A percentile compares a stretch with the other conserved stretches of the same genome.
Conservation (phyloP, 2,888 invertebrate genomes). For the Meloe dianella region DNA sequence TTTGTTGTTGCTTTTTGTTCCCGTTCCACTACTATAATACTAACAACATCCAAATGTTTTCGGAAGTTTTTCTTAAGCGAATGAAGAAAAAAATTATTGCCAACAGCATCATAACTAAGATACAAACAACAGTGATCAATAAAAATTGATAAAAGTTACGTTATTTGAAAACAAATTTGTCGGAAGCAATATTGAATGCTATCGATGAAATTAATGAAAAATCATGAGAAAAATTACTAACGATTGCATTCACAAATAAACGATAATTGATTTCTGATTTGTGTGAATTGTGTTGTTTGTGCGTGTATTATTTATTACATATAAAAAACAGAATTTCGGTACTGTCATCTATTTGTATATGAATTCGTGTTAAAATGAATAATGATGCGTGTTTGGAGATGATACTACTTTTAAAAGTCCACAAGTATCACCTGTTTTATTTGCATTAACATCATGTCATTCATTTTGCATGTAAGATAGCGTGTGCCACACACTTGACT, state of each 20-base stretch:
- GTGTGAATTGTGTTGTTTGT: background rate
- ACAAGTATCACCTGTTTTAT: background rate
- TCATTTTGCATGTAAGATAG: background rate
- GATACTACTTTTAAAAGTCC: background rate
- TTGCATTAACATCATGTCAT: background rate
- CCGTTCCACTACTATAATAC: background rate
- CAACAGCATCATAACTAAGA: background rate
- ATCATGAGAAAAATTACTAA: background rate
- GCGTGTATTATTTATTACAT: background rate
- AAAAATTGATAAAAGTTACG: background rate
- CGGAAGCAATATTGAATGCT: background rate
- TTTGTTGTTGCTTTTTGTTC: background rate
- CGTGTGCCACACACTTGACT: background rate
- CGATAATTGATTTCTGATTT: background rate
- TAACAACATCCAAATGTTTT: slow-evolving; percentile 1
- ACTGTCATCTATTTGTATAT: background rate
- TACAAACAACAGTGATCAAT: background rate
- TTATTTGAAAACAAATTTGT: background rate
- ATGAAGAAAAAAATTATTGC: background rate
- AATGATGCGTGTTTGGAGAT: background rate
- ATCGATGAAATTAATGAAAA: background rate
- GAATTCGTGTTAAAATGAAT: background rate
- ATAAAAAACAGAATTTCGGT: background rate
- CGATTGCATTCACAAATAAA: background rate
- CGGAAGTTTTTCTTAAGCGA: background rate